These are phyloP conservation scores for Callaeas wilsoni DNA, from an alignment of 2,113 vertebrate genomes.

Conservation along the genomic window DNA sequence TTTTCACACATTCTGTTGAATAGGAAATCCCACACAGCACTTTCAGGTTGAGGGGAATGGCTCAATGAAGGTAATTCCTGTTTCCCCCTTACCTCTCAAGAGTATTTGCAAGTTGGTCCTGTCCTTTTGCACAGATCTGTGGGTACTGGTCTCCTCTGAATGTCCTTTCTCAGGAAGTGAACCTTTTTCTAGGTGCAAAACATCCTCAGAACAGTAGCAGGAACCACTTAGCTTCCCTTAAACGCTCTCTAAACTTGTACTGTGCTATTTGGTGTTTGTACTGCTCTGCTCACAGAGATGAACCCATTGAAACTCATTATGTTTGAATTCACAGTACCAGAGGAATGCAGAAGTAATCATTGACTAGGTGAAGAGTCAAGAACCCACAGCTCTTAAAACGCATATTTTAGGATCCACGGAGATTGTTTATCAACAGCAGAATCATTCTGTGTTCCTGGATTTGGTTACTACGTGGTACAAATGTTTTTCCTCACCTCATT, in stretches of 20 bases:
- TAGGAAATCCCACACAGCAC: background rate
- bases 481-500: background rate
- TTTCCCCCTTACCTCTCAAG: background rate
- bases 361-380: constrained; percentile 42
- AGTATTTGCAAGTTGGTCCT: background rate
- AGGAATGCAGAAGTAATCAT: constrained; percentile 37
- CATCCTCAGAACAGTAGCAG: background rate
- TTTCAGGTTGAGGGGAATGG: background rate
- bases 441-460: background rate
- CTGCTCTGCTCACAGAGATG: background rate
- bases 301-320: constrained; percentile 18
- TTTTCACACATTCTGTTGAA: background rate
- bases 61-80: background rate
- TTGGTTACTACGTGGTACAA: background rate
- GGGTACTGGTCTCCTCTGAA: background rate
- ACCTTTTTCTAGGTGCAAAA: background rate
- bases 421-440: background rate
- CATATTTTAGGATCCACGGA: background rate
- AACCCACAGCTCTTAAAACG: background rate
- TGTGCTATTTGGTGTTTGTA: background rate
- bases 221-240: background rate
- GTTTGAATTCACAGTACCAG: background rate
- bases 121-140: background rate
- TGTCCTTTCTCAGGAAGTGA: background rate
- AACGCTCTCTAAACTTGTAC: background rate